These are phyloP conservation scores for Seriola rivoliana DNA, from an alignment of 2,113 vertebrate species.

Conservation along the genomic window DNA sequence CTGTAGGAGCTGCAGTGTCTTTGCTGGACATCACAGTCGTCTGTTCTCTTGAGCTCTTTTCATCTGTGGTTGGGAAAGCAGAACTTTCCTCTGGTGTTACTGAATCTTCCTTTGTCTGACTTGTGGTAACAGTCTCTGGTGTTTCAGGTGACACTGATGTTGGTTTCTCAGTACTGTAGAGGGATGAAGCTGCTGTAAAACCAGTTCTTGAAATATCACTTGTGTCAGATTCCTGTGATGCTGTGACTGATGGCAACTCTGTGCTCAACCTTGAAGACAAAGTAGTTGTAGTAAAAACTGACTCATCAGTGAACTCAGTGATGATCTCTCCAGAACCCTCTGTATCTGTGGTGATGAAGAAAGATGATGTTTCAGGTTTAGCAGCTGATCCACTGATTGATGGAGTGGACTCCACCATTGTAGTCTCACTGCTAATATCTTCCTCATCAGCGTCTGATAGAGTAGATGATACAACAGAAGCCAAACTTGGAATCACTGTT, in stretches of 20 bases:
- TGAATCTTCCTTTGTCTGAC: too few species aligned
- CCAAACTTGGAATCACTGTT: too few species aligned
- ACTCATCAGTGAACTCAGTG: too few species aligned
- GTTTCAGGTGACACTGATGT: conserved; percentile 9
- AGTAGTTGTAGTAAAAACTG: too few species aligned
- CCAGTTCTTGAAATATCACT: neutral
- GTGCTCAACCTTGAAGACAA: too few species aligned
- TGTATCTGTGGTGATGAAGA: accelerated
- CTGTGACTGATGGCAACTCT: neutral
- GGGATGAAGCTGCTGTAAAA: neutral
- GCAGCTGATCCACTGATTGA: neutral
- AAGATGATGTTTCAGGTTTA: neutral
- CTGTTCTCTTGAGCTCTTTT: conserved; percentile 19
- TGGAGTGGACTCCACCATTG: neutral
- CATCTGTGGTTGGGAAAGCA: neutral
- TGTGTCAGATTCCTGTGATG: conserved; percentile 1
- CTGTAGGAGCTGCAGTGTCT: neutral
- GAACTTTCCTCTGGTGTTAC: neutral
- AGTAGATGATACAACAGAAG: neutral
- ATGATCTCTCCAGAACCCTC: neutral
- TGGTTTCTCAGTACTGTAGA: conserved; percentile 27
- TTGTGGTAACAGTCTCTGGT: neutral
- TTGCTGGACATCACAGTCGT: neutral
- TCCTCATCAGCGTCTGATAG: neutral
- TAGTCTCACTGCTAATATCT: neutral